Percentiles rank a stretch among this genome's conserved stretches.
These are phyloP conservation scores for Enteromius trimaculatus DNA, from an alignment of 2,797 vertebrate species.

Conservation along the genomic window DNA sequence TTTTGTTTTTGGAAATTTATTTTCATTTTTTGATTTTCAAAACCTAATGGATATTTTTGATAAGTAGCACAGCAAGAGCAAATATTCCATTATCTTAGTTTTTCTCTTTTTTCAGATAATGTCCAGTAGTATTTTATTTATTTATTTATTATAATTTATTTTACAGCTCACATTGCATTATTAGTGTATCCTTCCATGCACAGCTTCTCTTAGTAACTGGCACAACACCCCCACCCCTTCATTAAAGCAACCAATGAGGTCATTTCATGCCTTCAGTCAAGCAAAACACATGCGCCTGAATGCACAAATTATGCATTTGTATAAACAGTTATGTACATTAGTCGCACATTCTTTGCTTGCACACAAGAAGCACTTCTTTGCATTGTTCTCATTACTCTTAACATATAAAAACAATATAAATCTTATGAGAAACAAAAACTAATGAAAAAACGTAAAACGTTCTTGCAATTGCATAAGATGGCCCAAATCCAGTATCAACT, in stretches of 20 bases:
- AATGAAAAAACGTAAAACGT: background rate
- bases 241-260: constrained; percentile 39
- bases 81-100: background rate
- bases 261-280: constrained; percentile 35
- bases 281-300: constrained; percentile 5
- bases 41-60: background rate
- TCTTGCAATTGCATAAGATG: background rate
- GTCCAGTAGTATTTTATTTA: background rate
- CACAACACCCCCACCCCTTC: background rate
- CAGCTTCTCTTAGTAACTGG: background rate
- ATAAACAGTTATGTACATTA: constrained; percentile 19
- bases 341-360: background rate
- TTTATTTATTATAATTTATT: background rate
- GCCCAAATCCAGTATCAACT: background rate
- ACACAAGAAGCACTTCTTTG: background rate
- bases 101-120: background rate
- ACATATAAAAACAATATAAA: background rate
- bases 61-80: background rate
- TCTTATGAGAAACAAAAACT: background rate
- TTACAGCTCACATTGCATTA: background rate
- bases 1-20: background rate
- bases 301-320: background rate
- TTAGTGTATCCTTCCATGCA: background rate
- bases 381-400: background rate
- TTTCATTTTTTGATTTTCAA: background rate